Evolutionary conservation across 2,888 invertebrate genomes (phyloP).

Genomic region (Hyppa rectilinea): DNA sequence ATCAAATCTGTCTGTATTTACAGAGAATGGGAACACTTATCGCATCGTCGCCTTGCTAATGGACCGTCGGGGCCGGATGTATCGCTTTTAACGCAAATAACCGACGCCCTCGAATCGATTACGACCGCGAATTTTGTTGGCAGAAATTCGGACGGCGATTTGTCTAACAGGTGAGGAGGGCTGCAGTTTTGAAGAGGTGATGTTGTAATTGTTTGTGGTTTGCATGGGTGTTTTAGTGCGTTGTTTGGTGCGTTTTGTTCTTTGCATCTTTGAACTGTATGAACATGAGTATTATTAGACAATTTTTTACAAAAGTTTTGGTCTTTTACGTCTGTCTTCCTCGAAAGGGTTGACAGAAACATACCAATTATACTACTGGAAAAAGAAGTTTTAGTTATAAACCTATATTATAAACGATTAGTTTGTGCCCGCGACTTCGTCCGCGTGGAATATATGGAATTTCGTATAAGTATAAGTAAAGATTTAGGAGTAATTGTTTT

Average conservation of each 20-base stretch:
- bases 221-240: too few relatives aligned
- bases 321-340: not conserved
- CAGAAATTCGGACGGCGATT: constrained; percentile 56
- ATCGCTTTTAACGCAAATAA: constrained; percentile 78
- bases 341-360: not conserved
- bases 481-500: too few relatives aligned
- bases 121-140: constrained; percentile 64
- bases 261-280: too few relatives aligned
- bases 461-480: too few relatives aligned
- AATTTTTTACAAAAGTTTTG: not conserved
- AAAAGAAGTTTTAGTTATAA: not conserved
- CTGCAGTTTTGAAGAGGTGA: not conserved
- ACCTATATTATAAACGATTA: too few relatives aligned
- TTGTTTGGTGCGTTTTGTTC: not conserved
- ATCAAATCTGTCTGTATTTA: constrained; percentile 56
- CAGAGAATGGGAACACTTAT: constrained; percentile 72
- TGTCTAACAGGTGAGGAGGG: constrained; percentile 48
- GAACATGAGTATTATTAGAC: too few relatives aligned
- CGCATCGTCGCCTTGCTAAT: constrained; percentile 72
- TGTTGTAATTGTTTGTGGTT: not conserved
- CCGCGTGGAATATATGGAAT: too few relatives aligned
- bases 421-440: too few relatives aligned
- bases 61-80: constrained; percentile 75
- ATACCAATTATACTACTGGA: not conserved
- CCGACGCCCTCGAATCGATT: constrained; percentile 69